Evolutionary conservation across 2,888 invertebrate species (phyloP).

Genomic region (Melitaea athalia): DNA sequence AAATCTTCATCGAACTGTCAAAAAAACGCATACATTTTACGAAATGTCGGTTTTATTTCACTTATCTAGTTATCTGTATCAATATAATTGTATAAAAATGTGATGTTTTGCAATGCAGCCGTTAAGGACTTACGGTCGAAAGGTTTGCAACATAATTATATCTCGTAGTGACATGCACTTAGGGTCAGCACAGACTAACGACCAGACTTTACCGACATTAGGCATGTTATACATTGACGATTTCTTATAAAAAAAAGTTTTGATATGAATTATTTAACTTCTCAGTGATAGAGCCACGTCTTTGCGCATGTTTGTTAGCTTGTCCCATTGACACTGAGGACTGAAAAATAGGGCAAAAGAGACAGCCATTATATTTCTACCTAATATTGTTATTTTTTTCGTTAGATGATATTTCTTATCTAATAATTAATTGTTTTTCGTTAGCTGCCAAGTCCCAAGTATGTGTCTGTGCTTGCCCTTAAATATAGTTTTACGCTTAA

Average conservation of each 20-base stretch:
- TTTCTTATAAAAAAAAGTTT: not conserved
- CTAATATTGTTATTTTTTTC: not conserved
- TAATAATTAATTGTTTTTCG: not conserved
- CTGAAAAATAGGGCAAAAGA: not conserved
- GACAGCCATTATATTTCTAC: not conserved
- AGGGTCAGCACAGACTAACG: conserved; percentile 40
- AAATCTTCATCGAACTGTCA: not conserved
- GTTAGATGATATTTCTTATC: not conserved
- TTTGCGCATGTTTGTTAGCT: conserved; percentile 8
- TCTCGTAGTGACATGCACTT: conserved; percentile 49
- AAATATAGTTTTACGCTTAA: conserved; percentile 41
- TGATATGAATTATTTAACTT: not conserved
- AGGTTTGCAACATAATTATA: conserved; percentile 58
- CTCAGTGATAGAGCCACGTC: not conserved
- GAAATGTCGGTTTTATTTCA: conserved; percentile 4
- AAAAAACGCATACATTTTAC: not conserved
- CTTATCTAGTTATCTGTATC: not conserved
- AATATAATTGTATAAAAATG: conserved; percentile 43
- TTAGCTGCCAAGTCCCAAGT: not conserved
- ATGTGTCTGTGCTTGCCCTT: conserved; percentile 35
- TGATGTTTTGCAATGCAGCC: conserved; percentile 77
- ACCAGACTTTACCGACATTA: not conserved
- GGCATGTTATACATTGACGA: not conserved
- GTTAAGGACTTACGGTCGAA: conserved; percentile 78
- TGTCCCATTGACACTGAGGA: not conserved